Percentiles rank a stretch among this genome's conserved stretches.
These are phyloP conservation scores for Stichodactyla helianthus DNA, from an alignment of 64 coral and sea anemone genomes.

Conservation along the genomic window DNA sequence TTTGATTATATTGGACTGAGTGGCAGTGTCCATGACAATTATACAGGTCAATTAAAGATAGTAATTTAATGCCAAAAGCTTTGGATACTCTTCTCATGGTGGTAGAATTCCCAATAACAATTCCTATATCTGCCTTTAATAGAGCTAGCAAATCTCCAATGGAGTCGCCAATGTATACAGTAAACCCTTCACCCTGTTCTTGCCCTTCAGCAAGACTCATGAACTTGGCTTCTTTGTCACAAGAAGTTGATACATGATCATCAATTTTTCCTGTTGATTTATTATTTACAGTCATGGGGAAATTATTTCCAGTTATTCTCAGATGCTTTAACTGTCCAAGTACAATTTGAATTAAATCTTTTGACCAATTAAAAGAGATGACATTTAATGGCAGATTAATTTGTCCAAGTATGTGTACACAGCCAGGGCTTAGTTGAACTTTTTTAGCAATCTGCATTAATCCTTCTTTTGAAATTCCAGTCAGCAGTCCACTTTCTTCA, in stretches of 20 bases:
- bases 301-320: slow-evolving; percentile 62
- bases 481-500: slow-evolving; percentile 74
- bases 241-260: slow-evolving; percentile 43
- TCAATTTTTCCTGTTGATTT: slow-evolving; percentile 66
- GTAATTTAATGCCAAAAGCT: slow-evolving; percentile 75
- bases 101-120: slow-evolving; percentile 73
- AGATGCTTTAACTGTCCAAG: slow-evolving; percentile 62
- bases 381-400: slow-evolving; percentile 76
- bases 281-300: slow-evolving; percentile 49
- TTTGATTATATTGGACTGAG: neutral
- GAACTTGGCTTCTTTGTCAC: neutral
- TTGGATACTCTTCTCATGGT: slow-evolving; percentile 67
- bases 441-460: slow-evolving; percentile 56
- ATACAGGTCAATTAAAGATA: slow-evolving; percentile 49
- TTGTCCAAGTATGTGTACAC: slow-evolving; percentile 57
- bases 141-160: slow-evolving; percentile 81
- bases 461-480: slow-evolving; percentile 68
- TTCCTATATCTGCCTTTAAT: slow-evolving; percentile 73
- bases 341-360: slow-evolving; percentile 72
- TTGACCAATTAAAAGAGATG: slow-evolving; percentile 92
- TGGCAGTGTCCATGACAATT: neutral
- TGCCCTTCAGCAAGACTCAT: slow-evolving; percentile 1
- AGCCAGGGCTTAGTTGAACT: slow-evolving; percentile 67
- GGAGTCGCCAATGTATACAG: slow-evolving; percentile 81
- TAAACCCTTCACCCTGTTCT: slow-evolving; percentile 18